These are phyloP conservation scores for Octopus bimaculoides DNA, from an alignment of 1,140 invertebrate species.

Conservation along the genomic window DNA sequence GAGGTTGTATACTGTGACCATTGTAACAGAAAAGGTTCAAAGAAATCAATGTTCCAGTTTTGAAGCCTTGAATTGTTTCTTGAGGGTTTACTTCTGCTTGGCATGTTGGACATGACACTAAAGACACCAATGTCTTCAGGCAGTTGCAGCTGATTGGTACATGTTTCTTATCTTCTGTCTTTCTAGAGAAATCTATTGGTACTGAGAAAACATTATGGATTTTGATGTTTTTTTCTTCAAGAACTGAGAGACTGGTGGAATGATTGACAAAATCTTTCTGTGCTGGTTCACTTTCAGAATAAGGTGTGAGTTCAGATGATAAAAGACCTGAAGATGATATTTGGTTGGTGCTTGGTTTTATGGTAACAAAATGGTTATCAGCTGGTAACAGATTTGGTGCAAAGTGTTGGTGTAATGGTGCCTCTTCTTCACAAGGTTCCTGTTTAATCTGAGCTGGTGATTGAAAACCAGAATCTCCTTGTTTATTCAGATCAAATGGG, in stretches of 20 bases:
- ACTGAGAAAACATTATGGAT: not conserved
- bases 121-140: conserved; percentile 10
- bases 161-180: not conserved
- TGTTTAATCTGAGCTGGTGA: conserved; percentile 1
- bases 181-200: not conserved
- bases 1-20: conserved; percentile 10
- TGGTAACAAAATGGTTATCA: not conserved
- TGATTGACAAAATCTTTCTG: not conserved
- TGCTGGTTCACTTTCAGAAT: not conserved
- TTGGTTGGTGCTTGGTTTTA: not conserved
- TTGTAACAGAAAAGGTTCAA: conserved; percentile 8
- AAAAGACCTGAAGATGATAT: not conserved
- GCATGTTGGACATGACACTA: conserved; percentile 1
- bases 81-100: conserved; percentile 8
- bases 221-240: not conserved
- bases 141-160: not conserved
- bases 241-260: not conserved
- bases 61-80: conserved; percentile 12
- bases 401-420: not conserved
- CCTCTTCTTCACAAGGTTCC: not conserved
- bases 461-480: not conserved
- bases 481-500: conserved; percentile 3
- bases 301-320: not conserved
- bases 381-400: not conserved
- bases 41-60: not conserved